phyloP scores from a whole-genome alignment of 2,888 invertebrate species.

The Choristoneura rosaceana region DNA sequence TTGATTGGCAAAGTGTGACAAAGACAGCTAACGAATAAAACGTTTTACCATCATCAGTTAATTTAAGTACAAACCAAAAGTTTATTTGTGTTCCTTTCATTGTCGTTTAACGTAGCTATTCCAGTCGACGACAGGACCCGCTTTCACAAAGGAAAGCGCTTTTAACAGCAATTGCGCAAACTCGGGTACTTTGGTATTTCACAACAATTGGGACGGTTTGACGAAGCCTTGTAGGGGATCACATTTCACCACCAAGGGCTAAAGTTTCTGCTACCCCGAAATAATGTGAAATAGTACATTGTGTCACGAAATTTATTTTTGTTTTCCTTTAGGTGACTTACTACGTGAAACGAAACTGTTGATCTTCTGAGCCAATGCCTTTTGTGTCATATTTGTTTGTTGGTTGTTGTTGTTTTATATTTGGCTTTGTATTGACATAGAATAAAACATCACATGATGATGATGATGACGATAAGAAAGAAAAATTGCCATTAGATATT shows the following conservation, averaged over 20 bases:
- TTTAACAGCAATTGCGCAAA: slow-evolving; percentile 29
- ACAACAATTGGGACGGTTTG: slow-evolving; percentile 21
- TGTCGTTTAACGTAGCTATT: slow-evolving; percentile 10
- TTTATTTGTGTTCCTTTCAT: neutral
- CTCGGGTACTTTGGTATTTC: slow-evolving; percentile 18
- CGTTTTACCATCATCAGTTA: neutral
- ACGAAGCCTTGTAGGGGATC: slow-evolving; percentile 27
- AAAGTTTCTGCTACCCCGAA: slow-evolving; percentile 1
- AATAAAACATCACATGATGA: no score
- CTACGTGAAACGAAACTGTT: no score
- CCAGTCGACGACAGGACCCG: slow-evolving; percentile 7
- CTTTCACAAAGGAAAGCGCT: slow-evolving; percentile 23
- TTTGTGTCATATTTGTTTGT: no score
- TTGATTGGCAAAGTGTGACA: slow-evolving; percentile 13
- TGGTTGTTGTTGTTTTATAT: no score
- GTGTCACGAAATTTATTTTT: neutral
- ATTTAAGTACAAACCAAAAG: neutral
- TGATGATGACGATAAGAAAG: no score
- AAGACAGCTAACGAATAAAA: neutral
- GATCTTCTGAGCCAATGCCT: no score
- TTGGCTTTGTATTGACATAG: no score
- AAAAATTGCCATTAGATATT: no score
- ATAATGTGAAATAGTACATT: neutral
- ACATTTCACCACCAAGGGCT: slow-evolving; percentile 25
- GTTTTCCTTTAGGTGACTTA: neutral